Evolutionary conservation across 2,888 invertebrate species (phyloP).

Genomic region (Neuroscelio doddi): DNA sequence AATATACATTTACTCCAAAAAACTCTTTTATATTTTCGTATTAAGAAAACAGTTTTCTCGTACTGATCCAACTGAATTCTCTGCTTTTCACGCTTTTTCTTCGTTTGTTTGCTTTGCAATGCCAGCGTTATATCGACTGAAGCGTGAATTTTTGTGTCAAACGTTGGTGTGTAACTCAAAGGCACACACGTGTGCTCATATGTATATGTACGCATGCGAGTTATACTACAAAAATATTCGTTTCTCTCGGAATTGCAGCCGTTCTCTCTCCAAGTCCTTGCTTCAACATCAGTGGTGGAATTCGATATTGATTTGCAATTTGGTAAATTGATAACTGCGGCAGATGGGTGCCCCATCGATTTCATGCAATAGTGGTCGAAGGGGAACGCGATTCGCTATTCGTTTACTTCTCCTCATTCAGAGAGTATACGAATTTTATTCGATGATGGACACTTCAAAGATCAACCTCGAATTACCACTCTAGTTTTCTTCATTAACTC

Average conservation of each 20-base stretch:
- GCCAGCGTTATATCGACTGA: constrained; percentile 14
- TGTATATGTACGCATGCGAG: constrained; percentile 13
- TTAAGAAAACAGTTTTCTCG: not conserved
- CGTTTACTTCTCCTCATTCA: constrained; percentile 14
- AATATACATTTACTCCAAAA: not conserved
- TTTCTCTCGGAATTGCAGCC: constrained; percentile 33
- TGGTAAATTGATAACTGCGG: constrained; percentile 67
- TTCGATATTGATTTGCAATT: constrained; percentile 66
- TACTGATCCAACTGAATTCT: not conserved
- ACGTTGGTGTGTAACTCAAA: constrained; percentile 28
- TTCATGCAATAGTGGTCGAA: constrained; percentile 36
- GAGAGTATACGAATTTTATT: constrained; percentile 23
- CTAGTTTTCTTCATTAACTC: too few relatives aligned
- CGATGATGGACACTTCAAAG: constrained; percentile 9
- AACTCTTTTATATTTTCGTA: not conserved
- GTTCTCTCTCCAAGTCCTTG: constrained; percentile 29
- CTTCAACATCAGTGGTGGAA: constrained; percentile 36
- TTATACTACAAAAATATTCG: constrained; percentile 38
- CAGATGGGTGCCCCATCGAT: constrained; percentile 59
- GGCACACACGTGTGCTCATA: constrained; percentile 4
- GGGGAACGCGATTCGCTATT: constrained; percentile 31
- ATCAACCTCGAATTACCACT: not conserved
- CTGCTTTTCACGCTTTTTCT: not conserved
- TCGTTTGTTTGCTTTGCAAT: not conserved
- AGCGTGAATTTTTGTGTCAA: constrained; percentile 19